Evolutionary conservation across 2,888 invertebrate genomes (phyloP).

Genomic region (Pseudoips prasinana): DNA sequence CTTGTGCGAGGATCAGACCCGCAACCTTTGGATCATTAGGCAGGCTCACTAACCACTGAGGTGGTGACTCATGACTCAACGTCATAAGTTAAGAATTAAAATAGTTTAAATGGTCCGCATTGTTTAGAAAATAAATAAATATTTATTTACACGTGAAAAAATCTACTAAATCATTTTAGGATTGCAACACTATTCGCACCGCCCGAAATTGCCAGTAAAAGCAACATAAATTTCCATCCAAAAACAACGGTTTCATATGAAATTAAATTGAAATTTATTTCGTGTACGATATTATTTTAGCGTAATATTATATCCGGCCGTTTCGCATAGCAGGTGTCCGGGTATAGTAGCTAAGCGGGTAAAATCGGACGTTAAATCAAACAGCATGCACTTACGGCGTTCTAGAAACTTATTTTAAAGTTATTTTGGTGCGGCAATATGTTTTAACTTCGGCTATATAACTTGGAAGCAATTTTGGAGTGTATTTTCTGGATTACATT

Average conservation of each 20-base stretch:
- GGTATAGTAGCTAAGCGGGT: conserved; percentile 14
- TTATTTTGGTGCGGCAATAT: conserved; percentile 14
- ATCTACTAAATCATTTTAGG: too few relatives aligned
- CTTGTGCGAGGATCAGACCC: too few relatives aligned
- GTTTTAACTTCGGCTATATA: conserved; percentile 16
- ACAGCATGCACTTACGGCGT: conserved; percentile 31
- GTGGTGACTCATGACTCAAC: too few relatives aligned
- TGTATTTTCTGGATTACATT: background rate
- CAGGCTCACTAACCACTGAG: too few relatives aligned
- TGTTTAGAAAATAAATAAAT: too few relatives aligned
- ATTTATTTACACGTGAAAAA: too few relatives aligned
- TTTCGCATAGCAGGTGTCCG: conserved; percentile 58
- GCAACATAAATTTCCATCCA: conserved; percentile 5
- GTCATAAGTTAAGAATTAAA: too few relatives aligned
- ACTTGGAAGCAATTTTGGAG: conserved; percentile 17
- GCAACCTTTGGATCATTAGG: too few relatives aligned
- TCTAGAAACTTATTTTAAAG: conserved; percentile 25
- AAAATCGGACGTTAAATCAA: conserved; percentile 37
- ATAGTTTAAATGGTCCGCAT: too few relatives aligned
- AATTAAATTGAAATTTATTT: conserved; percentile 42
- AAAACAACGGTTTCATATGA: conserved; percentile 16
- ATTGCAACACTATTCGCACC: too few relatives aligned
- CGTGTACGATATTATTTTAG: conserved; percentile 37
- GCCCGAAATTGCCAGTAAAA: background rate
- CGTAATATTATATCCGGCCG: conserved; percentile 37